A percentile compares a stretch with the other conserved stretches of the same genome.
These are phyloP conservation scores for Baryphthengus martii DNA, from an alignment of 2,113 vertebrate genomes.

Conservation along the genomic window DNA sequence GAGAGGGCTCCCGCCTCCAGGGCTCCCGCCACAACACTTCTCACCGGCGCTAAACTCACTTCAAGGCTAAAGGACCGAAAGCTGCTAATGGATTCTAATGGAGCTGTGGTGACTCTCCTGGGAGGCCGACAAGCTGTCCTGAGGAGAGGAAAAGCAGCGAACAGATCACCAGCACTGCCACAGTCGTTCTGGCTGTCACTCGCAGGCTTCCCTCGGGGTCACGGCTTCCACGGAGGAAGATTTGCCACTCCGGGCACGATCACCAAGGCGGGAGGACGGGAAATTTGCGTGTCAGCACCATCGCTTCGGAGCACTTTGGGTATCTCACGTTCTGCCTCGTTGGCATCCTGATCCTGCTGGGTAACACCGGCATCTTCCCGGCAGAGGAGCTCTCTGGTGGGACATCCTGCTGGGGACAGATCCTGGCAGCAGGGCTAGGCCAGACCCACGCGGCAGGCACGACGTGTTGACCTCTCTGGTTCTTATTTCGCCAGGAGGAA, in stretches of 20 bases:
- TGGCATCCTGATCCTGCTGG: accelerated
- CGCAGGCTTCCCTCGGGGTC: not conserved
- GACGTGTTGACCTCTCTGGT: not conserved
- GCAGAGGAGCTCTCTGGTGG: not conserved
- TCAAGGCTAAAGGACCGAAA: not conserved
- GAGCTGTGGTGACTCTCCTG: not conserved
- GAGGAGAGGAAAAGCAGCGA: not conserved
- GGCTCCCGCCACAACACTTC: not conserved
- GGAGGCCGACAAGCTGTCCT: not conserved
- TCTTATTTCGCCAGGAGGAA: not conserved
- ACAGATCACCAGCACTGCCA: not conserved
- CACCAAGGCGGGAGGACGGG: not conserved
- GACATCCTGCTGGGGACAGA: not conserved
- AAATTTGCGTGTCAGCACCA: not conserved
- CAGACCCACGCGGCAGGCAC: not conserved
- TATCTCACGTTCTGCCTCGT: not conserved
- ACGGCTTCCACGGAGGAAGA: not conserved
- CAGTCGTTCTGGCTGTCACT: not conserved
- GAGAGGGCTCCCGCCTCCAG: not conserved
- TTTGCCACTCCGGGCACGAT: not conserved
- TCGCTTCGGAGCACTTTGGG: not conserved
- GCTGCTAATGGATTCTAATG: constrained; percentile 40
- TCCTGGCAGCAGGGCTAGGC: not conserved
- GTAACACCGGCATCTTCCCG: not conserved
- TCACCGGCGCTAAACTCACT: not conserved